Evolutionary conservation across 2,888 invertebrate species (phyloP), one percentile per base, ranked within the genome.

Genomic region (Pseudolycoriella hygida): DNA sequence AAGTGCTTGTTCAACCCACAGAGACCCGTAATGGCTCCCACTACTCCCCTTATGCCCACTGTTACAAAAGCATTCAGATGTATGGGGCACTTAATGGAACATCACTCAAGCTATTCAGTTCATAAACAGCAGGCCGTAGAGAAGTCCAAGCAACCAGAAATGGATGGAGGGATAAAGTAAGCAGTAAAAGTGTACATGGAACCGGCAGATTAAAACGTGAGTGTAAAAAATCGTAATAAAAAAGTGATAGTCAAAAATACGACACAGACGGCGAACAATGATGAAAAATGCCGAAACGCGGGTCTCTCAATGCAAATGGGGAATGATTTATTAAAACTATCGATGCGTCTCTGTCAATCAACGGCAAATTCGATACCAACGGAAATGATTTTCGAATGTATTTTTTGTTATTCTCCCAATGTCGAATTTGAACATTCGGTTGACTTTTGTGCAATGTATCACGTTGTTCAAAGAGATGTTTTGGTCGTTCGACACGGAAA

Each of bases 201-300:
- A 14, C 15, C 15, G 37, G 11, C 11, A 37, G 15, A 40, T 17
- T 25, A 4, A 25, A 25, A 4, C 25, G 25, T n/a, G n/a, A n/a
- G n/a, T n/a, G n/a, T n/a, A n/a, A n/a, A 25, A 25, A 25, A 25
- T 25, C 4, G 25, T 25, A 25, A 25, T 6, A 4, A 6, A 34
- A 10, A 4, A 34, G 34, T 14, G 6, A 18, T 12, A 17, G 12
- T 48, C 34, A 49, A 40, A 42, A 44, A 39, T 48, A 50, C 1
- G 50, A 48, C 17, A 44, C 31, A 8, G 50, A 50, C 31, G 47
- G 47, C 17, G 50, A 45, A 25, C 45, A 34, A 45, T 50, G 50
- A 46, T 47, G 50, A 32, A 50, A 42, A 37, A 50, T 44, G 17
- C 50, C 50, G 38, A 49, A 47, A 25, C 47, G 38, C 42, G 17